Evolutionary conservation across 2,797 vertebrate genomes (phyloP), one percentile per base, ranked within the genome.

Genomic region (Phaenicophaeus curvirostris): DNA sequence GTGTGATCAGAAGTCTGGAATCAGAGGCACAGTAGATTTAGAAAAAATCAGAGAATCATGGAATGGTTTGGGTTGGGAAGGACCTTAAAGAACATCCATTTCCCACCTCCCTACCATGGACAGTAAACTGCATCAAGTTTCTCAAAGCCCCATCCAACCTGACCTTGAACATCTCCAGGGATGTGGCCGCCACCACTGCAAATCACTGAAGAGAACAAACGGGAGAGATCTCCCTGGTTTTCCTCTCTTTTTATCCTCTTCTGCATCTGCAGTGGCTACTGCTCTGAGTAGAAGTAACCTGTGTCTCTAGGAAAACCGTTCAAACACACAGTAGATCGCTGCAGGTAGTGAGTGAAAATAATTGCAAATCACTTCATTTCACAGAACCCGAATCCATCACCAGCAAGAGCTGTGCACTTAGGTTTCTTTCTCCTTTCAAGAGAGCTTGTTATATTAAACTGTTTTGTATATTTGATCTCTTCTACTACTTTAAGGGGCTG

Each of bases 381-480:
- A 24, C 13, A 72, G 48, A 39, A 78, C 42, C 46, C 13, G 28
- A 81, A 51, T 78, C 16, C 68, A 67, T 58, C 89, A 59, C 21
- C 48, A 74, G 39, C 33, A 71, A 59, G 72, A 79, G 27, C 17
- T 76, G 50, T 39, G 11, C n/a, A n/a, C 3, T 13, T 39, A 21
- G 48, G 30, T 50, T 74, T 58, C 59, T 12, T 61, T 11, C 13
- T 21, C 31, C 31, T 91, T 91, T 67, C 37, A 50, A 33, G 5
- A 72, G 5, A 5, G 16, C 33, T 86, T 54, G 41, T 74, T 90
- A 42, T 57, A 77, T 90, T 80, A 72, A 94, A 86, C 15, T 84
- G 24, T 84, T 91, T 84, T 55, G 58, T 79, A 86, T 58, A 86
- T 72, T 88, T 93, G 54, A 67, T 77, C 48, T 91, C 76, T 89